These are phyloP conservation scores for Atethmia centrago DNA, from an alignment of 2,888 invertebrate species.

Conservation along the genomic window DNA sequence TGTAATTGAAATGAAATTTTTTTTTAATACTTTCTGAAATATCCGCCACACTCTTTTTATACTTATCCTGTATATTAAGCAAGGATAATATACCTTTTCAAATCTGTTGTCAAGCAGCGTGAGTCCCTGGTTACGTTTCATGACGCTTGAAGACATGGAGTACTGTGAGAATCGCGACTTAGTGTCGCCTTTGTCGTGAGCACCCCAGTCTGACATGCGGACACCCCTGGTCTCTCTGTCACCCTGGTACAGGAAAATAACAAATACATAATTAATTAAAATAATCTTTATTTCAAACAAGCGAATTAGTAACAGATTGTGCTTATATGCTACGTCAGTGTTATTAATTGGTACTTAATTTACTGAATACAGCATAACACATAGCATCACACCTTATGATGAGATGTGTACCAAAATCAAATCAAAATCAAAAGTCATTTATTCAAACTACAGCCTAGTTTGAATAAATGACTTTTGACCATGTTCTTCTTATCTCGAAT, in stretches of 20 bases:
- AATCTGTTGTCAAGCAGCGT: conserved; percentile 96
- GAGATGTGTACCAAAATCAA: no score
- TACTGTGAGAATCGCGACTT: conserved; percentile 97
- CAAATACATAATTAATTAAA: no score
- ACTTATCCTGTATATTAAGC: no score
- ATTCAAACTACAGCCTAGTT: no score
- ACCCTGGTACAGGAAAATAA: conserved; percentile 13
- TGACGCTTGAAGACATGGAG: conserved; percentile 98
- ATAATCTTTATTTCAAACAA: background rate
- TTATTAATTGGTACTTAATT: background rate
- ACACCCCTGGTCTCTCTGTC: conserved; percentile 66
- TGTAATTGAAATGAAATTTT: no score
- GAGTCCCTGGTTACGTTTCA: conserved; percentile 95
- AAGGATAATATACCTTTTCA: conserved; percentile 96
- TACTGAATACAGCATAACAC: background rate
- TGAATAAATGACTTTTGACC: no score
- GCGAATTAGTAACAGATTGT: background rate
- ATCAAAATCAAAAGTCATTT: no score
- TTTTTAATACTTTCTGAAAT: no score
- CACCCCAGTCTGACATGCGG: conserved; percentile 83
- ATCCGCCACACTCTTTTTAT: no score
- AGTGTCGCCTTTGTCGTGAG: conserved; percentile 93
- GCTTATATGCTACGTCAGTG: no score
- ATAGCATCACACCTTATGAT: no score
- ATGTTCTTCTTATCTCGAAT: no score